Base-by-base conservation (phyloP, 2,113 vertebrate species). In the Periophthalmodon schlosseri region DNA sequence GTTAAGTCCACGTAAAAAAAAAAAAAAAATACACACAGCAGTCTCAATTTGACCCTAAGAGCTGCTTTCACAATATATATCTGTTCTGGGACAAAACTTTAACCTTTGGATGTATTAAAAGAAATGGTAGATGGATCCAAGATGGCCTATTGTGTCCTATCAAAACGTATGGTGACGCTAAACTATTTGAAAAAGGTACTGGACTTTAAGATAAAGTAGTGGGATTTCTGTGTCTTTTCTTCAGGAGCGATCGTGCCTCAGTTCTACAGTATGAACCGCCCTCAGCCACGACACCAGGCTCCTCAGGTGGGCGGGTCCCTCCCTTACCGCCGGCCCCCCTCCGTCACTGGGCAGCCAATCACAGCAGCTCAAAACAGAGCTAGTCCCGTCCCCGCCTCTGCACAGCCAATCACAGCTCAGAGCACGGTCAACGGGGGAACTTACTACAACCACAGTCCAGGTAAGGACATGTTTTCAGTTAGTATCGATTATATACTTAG, bases 211-310 rank as follows among this genome's bases (percentile, higher is more conserved):
- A 3, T 52, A 56, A 56, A 56, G 5, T 3, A 6, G 20, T 54
- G 20, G 7, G 9, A 11, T 16, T 60, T 60, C 23, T 14, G 13
- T 71, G 36, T 66, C 5, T 78, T 24, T 36, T 73, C 3, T 16
- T 58, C 74, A 90, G 89, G 87, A 68, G 74, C 95, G 23, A 93
- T 95, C 56, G 92, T 95, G 14, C 95, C 96, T 78, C 97, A 98
- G 91, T 99, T 99, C 93, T 98, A 95, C 94, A 99, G 97, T 74
- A 98, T 99, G 97, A 98, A 98, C 84, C 94, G 97, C 39, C 97
- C 96, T 70, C 95, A 88, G 12, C 84, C 96, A 72, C 95, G 96
- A 56, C 97, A 97, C 76, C 95, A 94, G 0, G 85, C 94, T 18
- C 93, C 95, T 0, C 94, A 96, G 84, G 95, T 95, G 70, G 97